phyloP scores from a whole-genome alignment of 2,113 vertebrate genomes.

The Haemorhous mexicanus region DNA sequence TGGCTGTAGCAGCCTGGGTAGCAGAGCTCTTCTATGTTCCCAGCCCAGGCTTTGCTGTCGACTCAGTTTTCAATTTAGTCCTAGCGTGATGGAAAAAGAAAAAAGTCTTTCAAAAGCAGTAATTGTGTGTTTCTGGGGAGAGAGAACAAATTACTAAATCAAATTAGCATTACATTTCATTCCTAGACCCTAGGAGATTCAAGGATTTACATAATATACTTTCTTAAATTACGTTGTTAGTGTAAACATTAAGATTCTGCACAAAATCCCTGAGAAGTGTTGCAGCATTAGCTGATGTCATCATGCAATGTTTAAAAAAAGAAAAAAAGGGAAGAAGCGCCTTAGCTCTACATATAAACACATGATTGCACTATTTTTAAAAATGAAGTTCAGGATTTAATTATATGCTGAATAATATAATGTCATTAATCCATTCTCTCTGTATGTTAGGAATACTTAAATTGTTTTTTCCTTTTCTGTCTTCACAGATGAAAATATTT shows the following conservation, averaged over 20 bases:
- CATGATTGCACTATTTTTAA: neutral
- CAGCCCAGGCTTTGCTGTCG: neutral
- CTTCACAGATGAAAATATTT: neutral
- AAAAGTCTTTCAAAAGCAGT: conserved; percentile 51
- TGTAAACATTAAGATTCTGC: conserved; percentile 26
- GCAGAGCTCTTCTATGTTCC: neutral
- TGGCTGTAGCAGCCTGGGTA: neutral
- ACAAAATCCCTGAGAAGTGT: conserved; percentile 21
- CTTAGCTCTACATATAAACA: neutral
- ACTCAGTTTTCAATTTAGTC: conserved; percentile 50
- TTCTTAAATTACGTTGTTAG: conserved; percentile 46
- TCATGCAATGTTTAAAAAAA: neutral
- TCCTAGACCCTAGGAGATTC: conserved; percentile 39
- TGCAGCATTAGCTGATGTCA: neutral
- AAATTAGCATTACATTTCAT: conserved; percentile 65
- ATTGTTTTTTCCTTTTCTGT: neutral
- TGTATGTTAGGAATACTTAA: neutral
- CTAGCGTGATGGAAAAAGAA: conserved; percentile 13
- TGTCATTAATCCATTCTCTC: neutral
- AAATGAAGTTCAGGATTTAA: neutral
- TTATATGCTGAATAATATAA: neutral
- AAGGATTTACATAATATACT: conserved; percentile 53
- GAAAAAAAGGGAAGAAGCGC: neutral
- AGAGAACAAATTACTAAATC: conserved; percentile 65
- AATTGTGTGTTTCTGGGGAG: conserved; percentile 40